phyloP scores from a whole-genome alignment of 2,888 invertebrate genomes.

The Drosophila macrospina region DNA sequence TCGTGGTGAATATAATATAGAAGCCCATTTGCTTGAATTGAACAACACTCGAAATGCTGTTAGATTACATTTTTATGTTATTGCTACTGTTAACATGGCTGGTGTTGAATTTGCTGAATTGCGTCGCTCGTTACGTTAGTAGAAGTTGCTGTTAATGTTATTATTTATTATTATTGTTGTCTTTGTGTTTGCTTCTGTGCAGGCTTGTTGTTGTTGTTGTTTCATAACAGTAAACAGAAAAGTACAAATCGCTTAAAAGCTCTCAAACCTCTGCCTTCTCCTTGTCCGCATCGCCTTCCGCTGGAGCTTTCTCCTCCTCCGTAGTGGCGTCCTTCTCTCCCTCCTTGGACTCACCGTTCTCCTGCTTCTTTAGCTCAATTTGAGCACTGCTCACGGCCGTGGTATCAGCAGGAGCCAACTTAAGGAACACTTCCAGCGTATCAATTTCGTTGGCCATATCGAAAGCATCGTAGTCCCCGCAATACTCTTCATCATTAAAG shows the following conservation, averaged over 20 bases:
- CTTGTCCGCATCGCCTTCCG: constrained; percentile 56
- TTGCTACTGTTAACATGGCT: constrained; percentile 59
- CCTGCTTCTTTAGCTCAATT: constrained; percentile 84
- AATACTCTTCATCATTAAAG: constrained; percentile 94
- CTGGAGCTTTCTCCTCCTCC: constrained; percentile 49
- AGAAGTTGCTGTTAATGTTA: constrained; percentile 58
- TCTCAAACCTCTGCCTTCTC: constrained; percentile 69
- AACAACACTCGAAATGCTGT: constrained; percentile 60
- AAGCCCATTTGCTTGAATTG: constrained; percentile 43
- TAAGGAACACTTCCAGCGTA: constrained; percentile 94
- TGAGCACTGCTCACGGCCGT: constrained; percentile 86
- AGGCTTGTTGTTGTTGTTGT: constrained; percentile 61
- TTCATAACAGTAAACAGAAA: constrained; percentile 74
- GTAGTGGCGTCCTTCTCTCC: constrained; percentile 62
- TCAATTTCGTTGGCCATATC: constrained; percentile 96
- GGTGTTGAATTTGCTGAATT: constrained; percentile 29
- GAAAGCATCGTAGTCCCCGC: constrained; percentile 97
- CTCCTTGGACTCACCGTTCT: constrained; percentile 79
- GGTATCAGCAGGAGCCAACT: constrained; percentile 88
- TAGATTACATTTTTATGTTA: constrained; percentile 66
- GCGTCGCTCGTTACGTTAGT: constrained; percentile 44
- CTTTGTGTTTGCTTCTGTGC: constrained; percentile 58
- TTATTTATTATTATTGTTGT: constrained; percentile 59
- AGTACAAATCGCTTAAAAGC: constrained; percentile 64
- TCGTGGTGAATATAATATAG: constrained; percentile 50